Conservation (phyloP, 2,113 vertebrate species). For the Rutilus rutilus region DNA sequence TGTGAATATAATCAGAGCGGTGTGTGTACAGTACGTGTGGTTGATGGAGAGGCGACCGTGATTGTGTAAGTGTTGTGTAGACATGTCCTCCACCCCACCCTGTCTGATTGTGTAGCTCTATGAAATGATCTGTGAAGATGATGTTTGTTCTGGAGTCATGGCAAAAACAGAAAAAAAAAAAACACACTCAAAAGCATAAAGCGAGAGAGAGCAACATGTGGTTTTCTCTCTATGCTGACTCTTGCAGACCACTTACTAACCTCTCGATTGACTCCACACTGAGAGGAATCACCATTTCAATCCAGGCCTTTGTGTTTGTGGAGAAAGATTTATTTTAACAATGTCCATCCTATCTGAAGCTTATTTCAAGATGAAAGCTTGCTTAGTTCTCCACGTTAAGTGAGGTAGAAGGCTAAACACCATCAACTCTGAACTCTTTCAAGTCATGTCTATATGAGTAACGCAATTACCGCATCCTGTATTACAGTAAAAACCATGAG, state of each 20-base stretch:
- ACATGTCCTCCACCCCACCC: conserved; percentile 58
- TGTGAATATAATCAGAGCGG: neutral
- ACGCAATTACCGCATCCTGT: conserved; percentile 17
- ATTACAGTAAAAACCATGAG: conserved; percentile 22
- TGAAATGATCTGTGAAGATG: conserved; percentile 80
- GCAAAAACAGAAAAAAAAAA: conserved; percentile 59
- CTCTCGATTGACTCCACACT: conserved; percentile 62
- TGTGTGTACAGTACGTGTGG: neutral
- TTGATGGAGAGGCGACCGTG: conserved; percentile 5
- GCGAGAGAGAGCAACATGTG: conserved; percentile 61
- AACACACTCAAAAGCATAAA: conserved; percentile 23
- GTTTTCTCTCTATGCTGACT: conserved; percentile 68
- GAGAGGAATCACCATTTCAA: conserved; percentile 60
- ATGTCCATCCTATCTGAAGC: conserved; percentile 56
- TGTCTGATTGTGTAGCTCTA: conserved; percentile 80
- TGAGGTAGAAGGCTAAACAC: conserved; percentile 35
- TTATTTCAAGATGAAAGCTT: conserved; percentile 35
- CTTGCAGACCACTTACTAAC: conserved; percentile 61
- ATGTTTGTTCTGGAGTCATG: conserved; percentile 66
- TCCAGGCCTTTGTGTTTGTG: conserved; percentile 64
- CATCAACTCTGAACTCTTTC: neutral
- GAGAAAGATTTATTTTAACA: conserved; percentile 73
- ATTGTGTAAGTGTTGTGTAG: conserved; percentile 37
- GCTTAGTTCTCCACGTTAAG: conserved; percentile 4
- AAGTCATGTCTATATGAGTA: conserved; percentile 12